Evolutionary conservation across 1,140 invertebrate species (phyloP).

Genomic region (Drosophila dunni): DNA sequence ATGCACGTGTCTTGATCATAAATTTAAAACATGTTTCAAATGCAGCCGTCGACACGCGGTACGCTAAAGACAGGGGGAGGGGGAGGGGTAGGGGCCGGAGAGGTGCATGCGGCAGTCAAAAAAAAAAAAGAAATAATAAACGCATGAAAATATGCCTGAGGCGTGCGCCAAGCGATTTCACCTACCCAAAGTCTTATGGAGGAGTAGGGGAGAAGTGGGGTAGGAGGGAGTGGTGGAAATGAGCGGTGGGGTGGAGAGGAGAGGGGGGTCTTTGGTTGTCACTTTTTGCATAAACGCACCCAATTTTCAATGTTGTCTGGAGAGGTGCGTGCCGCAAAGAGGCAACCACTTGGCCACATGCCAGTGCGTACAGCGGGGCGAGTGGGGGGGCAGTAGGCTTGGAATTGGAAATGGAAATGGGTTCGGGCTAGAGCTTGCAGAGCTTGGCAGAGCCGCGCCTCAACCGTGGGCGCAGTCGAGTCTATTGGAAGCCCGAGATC

Average conservation of each 20-base stretch:
- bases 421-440: constrained; percentile 38
- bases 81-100: background rate
- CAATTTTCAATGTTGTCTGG: constrained; percentile 68
- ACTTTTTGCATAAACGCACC: constrained; percentile 79
- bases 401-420: constrained; percentile 47
- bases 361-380: constrained; percentile 59
- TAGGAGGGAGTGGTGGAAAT: background rate
- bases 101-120: constrained; percentile 50
- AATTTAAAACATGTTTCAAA: constrained; percentile 81
- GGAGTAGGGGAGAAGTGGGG: background rate
- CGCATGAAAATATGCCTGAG: constrained; percentile 78
- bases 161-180: constrained; percentile 80
- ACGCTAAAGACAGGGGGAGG: background rate
- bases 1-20: constrained; percentile 79
- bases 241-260: background rate
- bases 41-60: constrained; percentile 45
- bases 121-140: constrained; percentile 70
- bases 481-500: constrained; percentile 55
- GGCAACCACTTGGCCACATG: constrained; percentile 37
- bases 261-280: constrained; percentile 1
- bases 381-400: constrained; percentile 10
- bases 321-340: constrained; percentile 41
- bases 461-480: constrained; percentile 42
- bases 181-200: constrained; percentile 25
- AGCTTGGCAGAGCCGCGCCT: constrained; percentile 54